A percentile compares a stretch with the other conserved stretches of the same genome.
phyloP scores from a whole-genome alignment of 1,140 invertebrate genomes.

The Panagrolaimus sp. region DNA sequence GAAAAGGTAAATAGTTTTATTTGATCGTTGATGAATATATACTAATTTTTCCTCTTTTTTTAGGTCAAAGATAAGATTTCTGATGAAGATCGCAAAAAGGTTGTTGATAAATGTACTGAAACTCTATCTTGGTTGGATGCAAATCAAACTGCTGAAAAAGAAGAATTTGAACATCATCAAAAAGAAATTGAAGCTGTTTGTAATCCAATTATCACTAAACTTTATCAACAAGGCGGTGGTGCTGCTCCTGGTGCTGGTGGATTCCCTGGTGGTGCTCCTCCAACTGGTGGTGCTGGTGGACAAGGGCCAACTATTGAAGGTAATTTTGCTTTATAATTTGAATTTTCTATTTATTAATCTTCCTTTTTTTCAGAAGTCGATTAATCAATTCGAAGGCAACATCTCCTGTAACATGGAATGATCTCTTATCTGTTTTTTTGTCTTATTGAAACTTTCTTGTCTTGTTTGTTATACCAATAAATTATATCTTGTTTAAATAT shows the following conservation, averaged over 20 bases:
- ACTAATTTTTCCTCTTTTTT: slow-evolving; percentile 64
- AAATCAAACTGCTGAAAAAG: slow-evolving; percentile 81
- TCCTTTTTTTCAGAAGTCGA: too few species aligned
- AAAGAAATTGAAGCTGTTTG: slow-evolving; percentile 59
- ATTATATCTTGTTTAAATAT: too few species aligned
- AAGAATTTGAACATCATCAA: slow-evolving; percentile 61
- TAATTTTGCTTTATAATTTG: too few species aligned
- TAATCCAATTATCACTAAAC: slow-evolving; percentile 62
- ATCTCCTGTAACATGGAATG: too few species aligned
- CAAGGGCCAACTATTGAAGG: slow-evolving; percentile 7
- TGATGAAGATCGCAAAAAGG: slow-evolving; percentile 75
- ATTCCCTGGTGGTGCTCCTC: background rate
- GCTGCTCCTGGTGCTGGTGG: slow-evolving; percentile 54
- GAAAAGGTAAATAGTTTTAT: slow-evolving; percentile 91
- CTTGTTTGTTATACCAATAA: too few species aligned
- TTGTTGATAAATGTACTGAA: slow-evolving; percentile 82
- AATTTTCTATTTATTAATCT: too few species aligned
- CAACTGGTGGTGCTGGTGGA: background rate
- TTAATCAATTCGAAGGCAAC: background rate
- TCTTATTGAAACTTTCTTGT: too few species aligned
- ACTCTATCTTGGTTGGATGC: slow-evolving; percentile 86
- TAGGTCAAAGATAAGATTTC: slow-evolving; percentile 64
- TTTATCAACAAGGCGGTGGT: slow-evolving; percentile 57
- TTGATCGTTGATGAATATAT: slow-evolving; percentile 79
- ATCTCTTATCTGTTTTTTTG: too few species aligned